phyloP scores from a whole-genome alignment of 2,888 invertebrate genomes.

The Spilarctia lutea region DNA sequence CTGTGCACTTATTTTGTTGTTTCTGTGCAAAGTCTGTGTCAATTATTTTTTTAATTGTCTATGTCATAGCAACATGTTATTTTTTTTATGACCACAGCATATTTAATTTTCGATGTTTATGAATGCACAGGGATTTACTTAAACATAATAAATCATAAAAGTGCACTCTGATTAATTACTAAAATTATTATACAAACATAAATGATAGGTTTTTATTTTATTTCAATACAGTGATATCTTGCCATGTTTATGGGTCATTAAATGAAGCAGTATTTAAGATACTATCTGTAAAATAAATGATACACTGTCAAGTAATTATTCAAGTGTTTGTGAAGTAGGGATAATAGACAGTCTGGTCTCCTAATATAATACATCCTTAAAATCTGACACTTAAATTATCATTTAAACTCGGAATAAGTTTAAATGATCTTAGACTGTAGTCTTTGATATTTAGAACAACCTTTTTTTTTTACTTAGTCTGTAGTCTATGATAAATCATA shows the following conservation, averaged over 20 bases:
- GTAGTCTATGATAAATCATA: not conserved
- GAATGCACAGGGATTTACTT: constrained; percentile 10
- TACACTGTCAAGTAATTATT: not conserved
- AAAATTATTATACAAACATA: not conserved
- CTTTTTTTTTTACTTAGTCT: not conserved
- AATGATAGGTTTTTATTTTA: not conserved
- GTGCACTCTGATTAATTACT: not conserved
- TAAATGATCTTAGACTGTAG: too few relatives aligned
- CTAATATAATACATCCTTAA: not conserved
- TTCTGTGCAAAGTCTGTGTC: constrained; percentile 34
- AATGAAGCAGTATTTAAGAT: not conserved
- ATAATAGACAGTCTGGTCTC: not conserved
- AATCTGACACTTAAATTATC: not conserved
- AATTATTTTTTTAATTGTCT: constrained; percentile 22
- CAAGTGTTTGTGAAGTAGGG: not conserved
- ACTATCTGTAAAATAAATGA: not conserved
- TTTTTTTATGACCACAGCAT: constrained; percentile 20
- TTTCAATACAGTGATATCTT: not conserved
- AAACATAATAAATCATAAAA: not conserved
- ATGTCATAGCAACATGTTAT: constrained; percentile 36
- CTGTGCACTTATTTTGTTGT: constrained; percentile 39
- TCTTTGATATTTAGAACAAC: too few relatives aligned
- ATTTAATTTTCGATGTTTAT: constrained; percentile 13
- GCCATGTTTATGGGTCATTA: not conserved
- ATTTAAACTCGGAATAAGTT: too few relatives aligned